Conservation (phyloP, 2,888 invertebrate species). For the Cataglyphis cursor region DNA sequence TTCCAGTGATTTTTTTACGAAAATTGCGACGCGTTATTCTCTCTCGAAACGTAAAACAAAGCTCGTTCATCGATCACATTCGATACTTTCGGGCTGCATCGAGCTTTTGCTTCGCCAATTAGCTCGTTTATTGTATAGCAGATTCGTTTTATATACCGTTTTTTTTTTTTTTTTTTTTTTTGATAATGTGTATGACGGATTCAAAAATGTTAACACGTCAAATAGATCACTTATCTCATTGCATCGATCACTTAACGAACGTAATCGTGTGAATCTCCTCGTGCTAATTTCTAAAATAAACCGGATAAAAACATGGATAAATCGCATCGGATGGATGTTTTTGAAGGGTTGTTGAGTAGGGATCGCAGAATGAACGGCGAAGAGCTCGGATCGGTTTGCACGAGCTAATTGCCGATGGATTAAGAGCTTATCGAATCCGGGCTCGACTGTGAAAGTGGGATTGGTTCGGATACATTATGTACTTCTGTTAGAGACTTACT, state of each 20-base stretch:
- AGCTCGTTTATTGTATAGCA: not conserved
- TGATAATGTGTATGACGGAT: not conserved
- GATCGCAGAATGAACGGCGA: constrained; percentile 43
- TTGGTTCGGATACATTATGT: constrained; percentile 67
- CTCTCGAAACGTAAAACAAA: constrained; percentile 12
- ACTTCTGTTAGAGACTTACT: constrained; percentile 28
- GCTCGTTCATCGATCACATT: not conserved
- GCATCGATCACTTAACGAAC: constrained; percentile 58
- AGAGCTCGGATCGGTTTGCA: constrained; percentile 66
- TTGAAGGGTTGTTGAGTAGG: constrained; percentile 7
- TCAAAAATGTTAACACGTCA: not conserved
- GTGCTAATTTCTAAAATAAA: constrained; percentile 41
- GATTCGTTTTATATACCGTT: not conserved
- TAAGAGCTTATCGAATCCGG: constrained; percentile 81
- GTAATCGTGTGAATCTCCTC: constrained; percentile 45
- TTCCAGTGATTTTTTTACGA: constrained; percentile 13
- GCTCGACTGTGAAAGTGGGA: constrained; percentile 54
- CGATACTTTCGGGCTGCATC: constrained; percentile 13
- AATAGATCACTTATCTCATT: constrained; percentile 1
- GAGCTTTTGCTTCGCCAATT: not conserved
- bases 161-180: not conserved
- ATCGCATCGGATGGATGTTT: constrained; percentile 37
- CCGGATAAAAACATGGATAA: constrained; percentile 41
- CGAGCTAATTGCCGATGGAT: constrained; percentile 83
- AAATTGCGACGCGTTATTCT: constrained; percentile 6